Conservation (phyloP, 2,888 invertebrate species). For the Plusia festucae region DNA sequence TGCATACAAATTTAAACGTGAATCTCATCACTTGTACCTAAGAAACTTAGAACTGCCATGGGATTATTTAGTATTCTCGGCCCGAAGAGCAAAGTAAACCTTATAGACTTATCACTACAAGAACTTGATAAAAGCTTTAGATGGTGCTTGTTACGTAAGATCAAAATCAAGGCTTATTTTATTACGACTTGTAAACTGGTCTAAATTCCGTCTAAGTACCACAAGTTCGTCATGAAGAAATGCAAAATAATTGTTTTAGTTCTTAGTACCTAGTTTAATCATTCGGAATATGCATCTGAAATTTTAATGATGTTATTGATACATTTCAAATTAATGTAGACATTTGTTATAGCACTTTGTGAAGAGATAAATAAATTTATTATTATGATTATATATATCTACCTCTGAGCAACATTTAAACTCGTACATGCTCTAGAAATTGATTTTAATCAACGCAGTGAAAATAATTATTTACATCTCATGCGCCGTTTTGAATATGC, state of each 20-base stretch:
- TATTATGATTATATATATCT: no score
- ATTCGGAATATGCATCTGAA: no score
- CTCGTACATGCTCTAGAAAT: not conserved
- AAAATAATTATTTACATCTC: not conserved
- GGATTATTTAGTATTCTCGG: constrained; percentile 26
- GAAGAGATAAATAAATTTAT: no score
- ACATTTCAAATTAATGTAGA: no score
- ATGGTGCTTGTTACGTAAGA: constrained; percentile 14
- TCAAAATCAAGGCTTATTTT: not conserved
- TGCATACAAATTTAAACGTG: constrained; percentile 27
- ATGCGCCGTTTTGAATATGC: not conserved
- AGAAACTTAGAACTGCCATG: constrained; percentile 24
- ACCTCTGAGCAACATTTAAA: not conserved
- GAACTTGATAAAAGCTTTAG: constrained; percentile 18
- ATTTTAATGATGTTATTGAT: no score
- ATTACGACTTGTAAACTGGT: not conserved
- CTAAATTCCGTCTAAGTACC: no score
- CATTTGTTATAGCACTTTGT: no score
- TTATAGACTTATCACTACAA: constrained; percentile 16
- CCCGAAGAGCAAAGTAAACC: constrained; percentile 25
- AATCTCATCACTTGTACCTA: constrained; percentile 32
- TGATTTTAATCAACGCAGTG: not conserved
- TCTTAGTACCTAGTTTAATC: no score
- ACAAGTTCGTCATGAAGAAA: no score
- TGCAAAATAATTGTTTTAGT: no score